Evolutionary conservation across 2,888 invertebrate genomes (phyloP).

Genomic region (Sceliomorpha sp.): DNA sequence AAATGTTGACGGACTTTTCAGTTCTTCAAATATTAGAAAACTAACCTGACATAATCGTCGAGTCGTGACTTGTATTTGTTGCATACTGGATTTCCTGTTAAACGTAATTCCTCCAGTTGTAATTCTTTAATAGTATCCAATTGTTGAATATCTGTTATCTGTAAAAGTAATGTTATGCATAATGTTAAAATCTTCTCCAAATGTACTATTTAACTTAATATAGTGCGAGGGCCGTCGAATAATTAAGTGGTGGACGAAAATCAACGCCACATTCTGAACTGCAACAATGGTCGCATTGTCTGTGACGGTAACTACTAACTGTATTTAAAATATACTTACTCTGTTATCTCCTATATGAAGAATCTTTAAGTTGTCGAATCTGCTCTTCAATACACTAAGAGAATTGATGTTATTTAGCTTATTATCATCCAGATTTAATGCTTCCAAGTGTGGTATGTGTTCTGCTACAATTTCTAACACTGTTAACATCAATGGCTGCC

Average conservation of each 20-base stretch:
- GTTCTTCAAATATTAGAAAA: too few species aligned
- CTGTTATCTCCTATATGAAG: constrained; percentile 90
- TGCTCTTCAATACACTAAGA: constrained; percentile 84
- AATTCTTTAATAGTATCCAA: constrained; percentile 87
- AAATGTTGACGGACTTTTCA: too few species aligned
- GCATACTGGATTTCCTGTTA: constrained; percentile 91
- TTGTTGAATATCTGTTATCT: constrained; percentile 85
- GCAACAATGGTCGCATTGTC: too few species aligned
- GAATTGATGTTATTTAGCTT: constrained; percentile 86
- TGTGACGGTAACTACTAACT: neutral
- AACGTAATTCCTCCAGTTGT: constrained; percentile 87
- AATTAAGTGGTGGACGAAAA: too few species aligned
- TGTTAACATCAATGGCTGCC: constrained; percentile 86
- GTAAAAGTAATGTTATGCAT: constrained; percentile 62
- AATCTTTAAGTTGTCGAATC: constrained; percentile 87
- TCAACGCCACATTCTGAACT: too few species aligned
- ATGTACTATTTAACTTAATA: neutral
- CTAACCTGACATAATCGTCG: constrained; percentile 91
- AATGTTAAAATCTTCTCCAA: neutral
- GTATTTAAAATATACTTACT: constrained; percentile 81
- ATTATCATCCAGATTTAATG: constrained; percentile 91
- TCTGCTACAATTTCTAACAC: constrained; percentile 90
- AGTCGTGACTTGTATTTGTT: constrained; percentile 87
- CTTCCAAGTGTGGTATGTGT: constrained; percentile 91
- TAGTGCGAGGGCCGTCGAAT: too few species aligned